Evolutionary conservation across 2,797 vertebrate species (phyloP).

Genomic region (Nyctibius grandis): DNA sequence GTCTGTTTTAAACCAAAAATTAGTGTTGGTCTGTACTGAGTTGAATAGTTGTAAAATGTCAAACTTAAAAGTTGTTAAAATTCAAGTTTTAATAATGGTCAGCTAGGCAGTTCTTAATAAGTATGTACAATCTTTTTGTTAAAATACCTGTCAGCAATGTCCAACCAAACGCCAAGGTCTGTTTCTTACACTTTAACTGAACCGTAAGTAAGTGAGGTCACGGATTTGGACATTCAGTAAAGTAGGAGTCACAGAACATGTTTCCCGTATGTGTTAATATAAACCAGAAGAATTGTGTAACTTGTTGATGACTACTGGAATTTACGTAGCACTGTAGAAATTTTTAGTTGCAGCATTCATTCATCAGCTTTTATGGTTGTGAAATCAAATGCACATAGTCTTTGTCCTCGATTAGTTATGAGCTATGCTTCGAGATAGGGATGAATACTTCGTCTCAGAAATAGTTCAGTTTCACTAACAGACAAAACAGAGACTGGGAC

Average conservation of each 20-base stretch:
- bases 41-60: neutral
- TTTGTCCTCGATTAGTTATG: neutral
- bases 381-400: neutral
- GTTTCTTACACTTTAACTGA: neutral
- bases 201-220: neutral
- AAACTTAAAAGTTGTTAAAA: neutral
- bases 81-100: neutral
- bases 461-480: neutral
- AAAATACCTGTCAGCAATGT: neutral
- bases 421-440: neutral
- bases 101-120: neutral
- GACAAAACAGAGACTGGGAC: neutral
- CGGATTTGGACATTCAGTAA: neutral
- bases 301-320: conserved; percentile 12
- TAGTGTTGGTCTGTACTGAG: neutral
- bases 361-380: neutral
- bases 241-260: neutral
- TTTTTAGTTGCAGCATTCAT: conserved; percentile 42
- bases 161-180: neutral
- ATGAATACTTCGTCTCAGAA: neutral
- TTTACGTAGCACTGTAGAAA: conserved; percentile 29
- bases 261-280: conserved; percentile 43
- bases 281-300: conserved; percentile 45
- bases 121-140: neutral
- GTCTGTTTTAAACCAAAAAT: neutral